These are phyloP conservation scores for Drosophila trichaetosa DNA, from an alignment of 2,888 invertebrate species.

Conservation along the genomic window DNA sequence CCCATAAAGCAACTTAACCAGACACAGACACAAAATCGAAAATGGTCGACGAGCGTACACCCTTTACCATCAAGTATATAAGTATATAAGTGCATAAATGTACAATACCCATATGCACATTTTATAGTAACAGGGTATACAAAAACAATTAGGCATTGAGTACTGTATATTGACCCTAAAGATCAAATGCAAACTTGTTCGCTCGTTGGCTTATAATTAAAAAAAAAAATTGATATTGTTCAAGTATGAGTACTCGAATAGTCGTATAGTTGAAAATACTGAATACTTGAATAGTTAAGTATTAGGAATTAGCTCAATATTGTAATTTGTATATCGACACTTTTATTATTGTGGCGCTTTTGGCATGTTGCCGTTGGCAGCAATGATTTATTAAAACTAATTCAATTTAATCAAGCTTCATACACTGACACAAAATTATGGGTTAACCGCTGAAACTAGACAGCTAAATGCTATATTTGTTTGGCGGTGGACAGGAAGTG, in stretches of 20 bases:
- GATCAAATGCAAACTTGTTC: constrained; percentile 82
- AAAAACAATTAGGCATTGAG: constrained; percentile 74
- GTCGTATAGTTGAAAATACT: constrained; percentile 21
- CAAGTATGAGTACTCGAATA: constrained; percentile 24
- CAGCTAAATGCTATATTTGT: not conserved
- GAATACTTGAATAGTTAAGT: constrained; percentile 31
- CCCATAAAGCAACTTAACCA: not conserved
- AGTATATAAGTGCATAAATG: no score
- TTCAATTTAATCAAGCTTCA: constrained; percentile 34
- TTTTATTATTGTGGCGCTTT: constrained; percentile 44
- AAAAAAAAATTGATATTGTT: constrained; percentile 29
- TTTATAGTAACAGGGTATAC: constrained; percentile 27
- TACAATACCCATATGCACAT: not conserved
- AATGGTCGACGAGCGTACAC: constrained; percentile 3
- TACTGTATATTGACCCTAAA: constrained; percentile 77
- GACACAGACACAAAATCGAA: not conserved
- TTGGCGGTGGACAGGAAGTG: not conserved
- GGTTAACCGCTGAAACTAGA: not conserved
- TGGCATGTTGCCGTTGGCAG: constrained; percentile 14
- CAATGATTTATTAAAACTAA: constrained; percentile 38
- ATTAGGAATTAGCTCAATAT: constrained; percentile 50
- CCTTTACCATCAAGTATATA: not conserved
- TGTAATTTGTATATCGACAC: constrained; percentile 68
- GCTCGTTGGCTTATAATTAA: constrained; percentile 65
- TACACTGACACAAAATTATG: constrained; percentile 31